Base-by-base conservation (phyloP, 2,113 vertebrate species). In the Hymenochirus boettgeri region DNA sequence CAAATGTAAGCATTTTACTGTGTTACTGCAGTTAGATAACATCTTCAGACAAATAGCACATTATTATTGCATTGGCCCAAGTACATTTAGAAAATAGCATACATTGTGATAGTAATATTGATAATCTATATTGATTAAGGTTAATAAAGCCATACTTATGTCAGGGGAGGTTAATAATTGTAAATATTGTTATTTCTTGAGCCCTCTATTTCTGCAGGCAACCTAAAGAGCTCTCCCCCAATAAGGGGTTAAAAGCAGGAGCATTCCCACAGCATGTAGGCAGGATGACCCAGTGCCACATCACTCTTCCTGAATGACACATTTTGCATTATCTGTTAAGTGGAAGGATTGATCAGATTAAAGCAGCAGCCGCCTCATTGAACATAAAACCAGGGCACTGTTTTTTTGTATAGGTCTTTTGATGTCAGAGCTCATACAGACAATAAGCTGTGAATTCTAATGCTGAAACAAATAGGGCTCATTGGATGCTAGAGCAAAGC, bases 361-460 rank as follows among this genome's bases (percentile, higher is more conserved):
- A 27, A 65, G 62, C 24, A 15, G 29, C 52, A 25, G n/a, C 47
- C 29, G 18, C 54, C 63, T 46, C 51, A 24, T 46, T 50, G 31
- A 26, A 48, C 42, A 65, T n/a, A 48, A 33, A 33, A 65, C 27
- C 45, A 29, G 8, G 26, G 52, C 35, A 21, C 15, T 53, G 23
- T 65, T 65, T 45, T 64, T 35, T 50, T 33, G 54, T 58, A 45
- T 50, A 58, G 64, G 55, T 59, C 56, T 57, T 47, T 42, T 66
- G 64, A 66, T 55, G 64, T 66, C 64, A 66, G 55, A 19, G 29
- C 26, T 25, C 10, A 13, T 35, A 57, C 22, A 57, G 39, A 65
- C 53, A 59, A 59, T 58, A 66, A 59, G 64, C 55, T 23, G 56
- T 39, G 64, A 51, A 58, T 66, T 52, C 64, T 58, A 66, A 66